These are phyloP conservation scores for Varanus komodoensis DNA, from an alignment of 2,113 vertebrate genomes.

Conservation along the genomic window DNA sequence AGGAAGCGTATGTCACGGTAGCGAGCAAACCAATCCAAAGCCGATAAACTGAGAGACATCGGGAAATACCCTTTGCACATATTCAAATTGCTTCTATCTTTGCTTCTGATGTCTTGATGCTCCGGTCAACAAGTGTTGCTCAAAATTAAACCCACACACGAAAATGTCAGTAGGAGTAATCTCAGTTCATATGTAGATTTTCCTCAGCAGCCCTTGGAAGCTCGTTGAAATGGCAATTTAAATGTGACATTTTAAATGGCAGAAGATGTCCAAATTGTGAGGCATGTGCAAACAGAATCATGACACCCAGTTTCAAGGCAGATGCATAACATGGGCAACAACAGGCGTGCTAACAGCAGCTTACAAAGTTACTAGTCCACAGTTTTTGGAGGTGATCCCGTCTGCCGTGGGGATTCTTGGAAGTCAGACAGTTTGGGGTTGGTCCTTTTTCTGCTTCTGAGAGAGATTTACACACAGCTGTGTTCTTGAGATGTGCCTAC, in stretches of 20 bases:
- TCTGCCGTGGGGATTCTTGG: not conserved
- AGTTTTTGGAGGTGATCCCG: not conserved
- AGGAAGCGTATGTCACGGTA: not conserved
- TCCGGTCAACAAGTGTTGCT: not conserved
- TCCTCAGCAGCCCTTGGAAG: not conserved
- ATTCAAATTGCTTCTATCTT: not conserved
- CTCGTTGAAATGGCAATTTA: not conserved
- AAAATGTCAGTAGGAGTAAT: not conserved
- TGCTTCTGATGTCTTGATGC: not conserved
- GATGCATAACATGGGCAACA: not conserved
- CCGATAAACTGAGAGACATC: not conserved
- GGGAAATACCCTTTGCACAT: not conserved
- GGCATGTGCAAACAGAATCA: too few relatives aligned
- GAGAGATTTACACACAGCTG: not conserved
- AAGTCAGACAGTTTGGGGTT: not conserved
- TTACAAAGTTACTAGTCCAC: not conserved
- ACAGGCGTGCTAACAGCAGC: not conserved
- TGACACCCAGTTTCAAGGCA: not conserved
- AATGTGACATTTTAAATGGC: not conserved
- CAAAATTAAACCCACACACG: not conserved
- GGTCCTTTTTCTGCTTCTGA: too few relatives aligned
- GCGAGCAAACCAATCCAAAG: not conserved
- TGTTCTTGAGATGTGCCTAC: not conserved
- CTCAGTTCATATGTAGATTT: not conserved
- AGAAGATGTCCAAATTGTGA: not conserved